Evolutionary conservation across 2,113 vertebrate genomes (phyloP), one percentile per base, ranked within the genome.

Genomic region (Climacteris rufus): DNA sequence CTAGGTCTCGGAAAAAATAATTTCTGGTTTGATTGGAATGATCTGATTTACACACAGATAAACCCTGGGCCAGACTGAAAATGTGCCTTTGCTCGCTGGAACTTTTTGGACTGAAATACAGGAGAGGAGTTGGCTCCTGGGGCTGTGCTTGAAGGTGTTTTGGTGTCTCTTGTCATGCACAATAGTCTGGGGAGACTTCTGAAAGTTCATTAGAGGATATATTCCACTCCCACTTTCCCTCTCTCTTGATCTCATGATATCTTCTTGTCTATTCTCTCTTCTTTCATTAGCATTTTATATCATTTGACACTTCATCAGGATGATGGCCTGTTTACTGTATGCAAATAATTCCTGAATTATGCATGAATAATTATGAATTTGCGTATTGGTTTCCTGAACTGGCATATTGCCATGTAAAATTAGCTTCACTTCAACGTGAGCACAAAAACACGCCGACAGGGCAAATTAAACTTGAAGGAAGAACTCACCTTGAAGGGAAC

Each of bases 311-410:
- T 89, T 95, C 95, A 93, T 85, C 84, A 93, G 39, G 69, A 83
- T 85, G 89, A 93, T 87, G 93, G 85, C 57, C 94, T 97, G 96
- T 94, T 97, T 96, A 93, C 91, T 93, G 75, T 91, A 97, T 96
- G 97, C 94, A 97, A 97, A 97, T 94, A 59, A 87, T 81, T 15
- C 49, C 68, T 95, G 84, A 95, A 96, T 97, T 93, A 96, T 97
- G 94, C 85, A 95, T 89, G 94, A 95, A 91, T 96, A 97, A 96
- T 97, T 87, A 95, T 33, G 60, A 94, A 83, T 96, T 92, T 95
- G 71, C 14, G 23, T 94, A 87, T 79, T 59, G 71, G 70, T 91
- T 95, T 95, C 91, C 93, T 93, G 94, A 78, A 37, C 87, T 97
- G 96, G 94, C 96, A 53, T 21, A 31, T 54, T 94, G 95, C 93